Percentiles rank a stretch among this genome's conserved stretches.
phyloP scores from a whole-genome alignment of 1,140 invertebrate genomes.

The Pemphigus obesinymphae region DNA sequence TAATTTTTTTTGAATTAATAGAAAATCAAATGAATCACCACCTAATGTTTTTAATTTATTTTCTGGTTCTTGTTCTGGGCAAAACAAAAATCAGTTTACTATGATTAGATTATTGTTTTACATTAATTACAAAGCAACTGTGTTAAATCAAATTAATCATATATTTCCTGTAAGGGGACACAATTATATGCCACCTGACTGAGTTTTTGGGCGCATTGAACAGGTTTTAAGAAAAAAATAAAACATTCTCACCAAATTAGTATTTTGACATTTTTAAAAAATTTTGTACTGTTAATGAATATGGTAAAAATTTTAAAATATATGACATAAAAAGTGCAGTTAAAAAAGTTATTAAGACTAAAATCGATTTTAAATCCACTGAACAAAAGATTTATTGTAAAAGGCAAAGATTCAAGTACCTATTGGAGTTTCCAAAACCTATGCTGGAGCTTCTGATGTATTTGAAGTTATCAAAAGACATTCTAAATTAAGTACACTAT shows the following conservation, averaged over 20 bases:
- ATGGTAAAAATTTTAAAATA: slow-evolving; percentile 35
- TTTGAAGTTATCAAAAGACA: neutral
- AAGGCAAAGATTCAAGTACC: neutral
- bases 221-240: slow-evolving; percentile 46
- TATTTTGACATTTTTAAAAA: slow-evolving; percentile 42
- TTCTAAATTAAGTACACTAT: neutral
- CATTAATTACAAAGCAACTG: too few relatives aligned
- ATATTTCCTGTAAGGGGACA: too few relatives aligned
- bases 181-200: too few relatives aligned
- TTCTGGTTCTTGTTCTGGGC: too few relatives aligned
- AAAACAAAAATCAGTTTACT: too few relatives aligned
- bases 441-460: neutral
- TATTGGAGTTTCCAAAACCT: neutral
- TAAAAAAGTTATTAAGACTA: slow-evolving; percentile 1
- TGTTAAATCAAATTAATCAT: too few relatives aligned
- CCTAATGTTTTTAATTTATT: too few relatives aligned
- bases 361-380: neutral
- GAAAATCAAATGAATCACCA: too few relatives aligned
- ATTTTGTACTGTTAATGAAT: slow-evolving; percentile 29
- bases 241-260: slow-evolving; percentile 40
- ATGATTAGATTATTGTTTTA: too few relatives aligned
- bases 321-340: slow-evolving; percentile 40
- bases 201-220: too few relatives aligned
- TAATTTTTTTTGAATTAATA: too few relatives aligned
- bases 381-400: neutral